Evolutionary conservation across 2,113 vertebrate species (phyloP).

Genomic region (Herpetotheres cachinnans): DNA sequence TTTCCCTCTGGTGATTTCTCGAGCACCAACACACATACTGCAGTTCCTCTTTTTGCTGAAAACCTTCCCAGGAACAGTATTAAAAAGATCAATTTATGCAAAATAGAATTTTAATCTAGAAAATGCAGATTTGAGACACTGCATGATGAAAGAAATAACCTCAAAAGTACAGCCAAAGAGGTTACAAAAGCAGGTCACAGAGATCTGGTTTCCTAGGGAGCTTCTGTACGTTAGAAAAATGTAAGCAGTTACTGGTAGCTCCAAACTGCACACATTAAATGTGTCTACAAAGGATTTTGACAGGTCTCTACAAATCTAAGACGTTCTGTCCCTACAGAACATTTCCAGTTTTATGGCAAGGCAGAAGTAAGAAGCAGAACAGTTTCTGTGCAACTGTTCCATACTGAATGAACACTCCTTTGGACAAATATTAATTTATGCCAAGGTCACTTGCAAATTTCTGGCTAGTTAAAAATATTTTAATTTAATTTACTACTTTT

Average conservation of each 20-base stretch:
- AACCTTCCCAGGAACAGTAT: neutral
- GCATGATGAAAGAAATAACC: neutral
- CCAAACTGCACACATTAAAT: neutral
- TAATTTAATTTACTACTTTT: neutral
- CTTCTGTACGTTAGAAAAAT: neutral
- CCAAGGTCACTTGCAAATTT: neutral
- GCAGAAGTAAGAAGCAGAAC: neutral
- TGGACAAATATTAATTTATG: neutral
- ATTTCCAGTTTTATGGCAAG: neutral
- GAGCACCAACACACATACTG: neutral
- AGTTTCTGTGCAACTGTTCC: neutral
- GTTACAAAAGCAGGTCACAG: neutral
- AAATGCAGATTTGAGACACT: neutral
- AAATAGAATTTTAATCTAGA: slow-evolving; percentile 16
- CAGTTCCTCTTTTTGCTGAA: neutral
- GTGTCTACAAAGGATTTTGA: neutral
- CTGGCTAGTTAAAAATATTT: neutral
- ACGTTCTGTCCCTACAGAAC: neutral
- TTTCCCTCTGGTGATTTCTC: neutral
- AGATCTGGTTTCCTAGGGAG: neutral
- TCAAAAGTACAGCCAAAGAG: neutral
- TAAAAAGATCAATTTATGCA: neutral
- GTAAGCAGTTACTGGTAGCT: neutral
- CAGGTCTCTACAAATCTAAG: neutral
- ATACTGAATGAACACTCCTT: neutral